Evolutionary conservation across 2,797 vertebrate genomes (phyloP).

Genomic region (Macrochelys suwanniensis): DNA sequence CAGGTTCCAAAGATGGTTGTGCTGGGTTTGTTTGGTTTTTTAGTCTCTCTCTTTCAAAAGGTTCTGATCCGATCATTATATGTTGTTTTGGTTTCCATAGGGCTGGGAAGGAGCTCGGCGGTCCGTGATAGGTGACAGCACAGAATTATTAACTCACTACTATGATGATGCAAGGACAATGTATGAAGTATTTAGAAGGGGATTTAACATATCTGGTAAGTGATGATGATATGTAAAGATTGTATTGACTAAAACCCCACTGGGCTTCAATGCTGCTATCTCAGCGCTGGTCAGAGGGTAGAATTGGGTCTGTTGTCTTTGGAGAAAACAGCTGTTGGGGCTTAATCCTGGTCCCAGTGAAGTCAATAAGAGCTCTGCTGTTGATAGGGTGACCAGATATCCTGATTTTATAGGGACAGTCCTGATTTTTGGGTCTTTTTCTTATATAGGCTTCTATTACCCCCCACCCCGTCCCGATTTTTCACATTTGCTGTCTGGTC

Average conservation of each 20-base stretch:
- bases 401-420: no score
- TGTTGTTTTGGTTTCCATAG: slow-evolving; percentile 64
- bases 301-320: background rate
- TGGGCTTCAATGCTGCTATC: background rate
- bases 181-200: slow-evolving; percentile 96
- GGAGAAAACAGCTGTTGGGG: background rate
- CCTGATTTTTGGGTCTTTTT: no score
- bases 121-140: slow-evolving; percentile 90
- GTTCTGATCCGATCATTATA: background rate
- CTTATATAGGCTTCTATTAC: no score
- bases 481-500: no score
- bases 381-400: background rate
- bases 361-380: background rate
- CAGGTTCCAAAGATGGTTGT: background rate
- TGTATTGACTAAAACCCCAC: background rate
- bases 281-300: background rate
- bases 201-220: slow-evolving; percentile 94
- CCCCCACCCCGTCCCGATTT: no score
- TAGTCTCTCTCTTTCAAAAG: background rate
- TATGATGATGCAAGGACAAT: slow-evolving; percentile 95
- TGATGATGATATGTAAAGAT: background rate
- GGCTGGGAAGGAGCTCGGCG: slow-evolving; percentile 87
- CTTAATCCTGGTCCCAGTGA: background rate
- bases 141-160: slow-evolving; percentile 91
- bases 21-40: background rate